Evolutionary conservation across 2,797 vertebrate genomes (phyloP).

Genomic region (Octomys mimax): DNA sequence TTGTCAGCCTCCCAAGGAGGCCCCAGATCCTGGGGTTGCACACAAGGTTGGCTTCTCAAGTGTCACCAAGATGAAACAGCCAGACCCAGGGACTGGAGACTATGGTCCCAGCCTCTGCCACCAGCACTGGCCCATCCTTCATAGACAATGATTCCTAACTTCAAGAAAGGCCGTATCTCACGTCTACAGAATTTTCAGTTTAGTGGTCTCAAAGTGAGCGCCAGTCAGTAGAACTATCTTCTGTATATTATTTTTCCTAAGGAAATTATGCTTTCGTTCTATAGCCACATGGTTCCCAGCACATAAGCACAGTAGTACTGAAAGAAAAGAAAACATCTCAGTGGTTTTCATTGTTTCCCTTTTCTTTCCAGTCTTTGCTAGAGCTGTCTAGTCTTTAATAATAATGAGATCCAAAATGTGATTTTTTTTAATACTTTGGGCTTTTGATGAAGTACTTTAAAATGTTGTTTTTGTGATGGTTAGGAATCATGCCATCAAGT

Average conservation of each 20-base stretch:
- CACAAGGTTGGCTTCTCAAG: constrained; percentile 71
- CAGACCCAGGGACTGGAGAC: neutral
- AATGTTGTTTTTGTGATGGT: neutral
- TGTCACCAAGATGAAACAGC: constrained; percentile 80
- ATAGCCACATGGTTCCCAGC: neutral
- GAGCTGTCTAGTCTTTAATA: neutral
- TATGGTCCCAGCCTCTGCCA: neutral
- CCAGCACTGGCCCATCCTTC: neutral
- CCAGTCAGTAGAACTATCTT: neutral
- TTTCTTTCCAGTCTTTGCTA: neutral
- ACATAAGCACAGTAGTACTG: neutral
- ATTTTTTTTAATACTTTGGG: neutral
- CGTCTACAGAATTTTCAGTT: constrained; percentile 7
- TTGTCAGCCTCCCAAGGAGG: constrained; percentile 76
- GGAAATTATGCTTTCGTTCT: neutral
- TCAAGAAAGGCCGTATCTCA: neutral
- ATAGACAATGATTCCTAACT: neutral
- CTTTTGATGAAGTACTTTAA: neutral
- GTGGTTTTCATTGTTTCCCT: neutral
- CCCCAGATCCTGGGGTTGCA: constrained; percentile 61
- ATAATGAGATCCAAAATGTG: neutral
- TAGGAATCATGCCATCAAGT: neutral
- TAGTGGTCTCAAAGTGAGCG: neutral
- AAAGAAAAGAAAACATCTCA: neutral
- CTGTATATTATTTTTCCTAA: neutral